Conservation (phyloP, 1,140 invertebrate genomes). For the Heliconius hewitsoni region DNA sequence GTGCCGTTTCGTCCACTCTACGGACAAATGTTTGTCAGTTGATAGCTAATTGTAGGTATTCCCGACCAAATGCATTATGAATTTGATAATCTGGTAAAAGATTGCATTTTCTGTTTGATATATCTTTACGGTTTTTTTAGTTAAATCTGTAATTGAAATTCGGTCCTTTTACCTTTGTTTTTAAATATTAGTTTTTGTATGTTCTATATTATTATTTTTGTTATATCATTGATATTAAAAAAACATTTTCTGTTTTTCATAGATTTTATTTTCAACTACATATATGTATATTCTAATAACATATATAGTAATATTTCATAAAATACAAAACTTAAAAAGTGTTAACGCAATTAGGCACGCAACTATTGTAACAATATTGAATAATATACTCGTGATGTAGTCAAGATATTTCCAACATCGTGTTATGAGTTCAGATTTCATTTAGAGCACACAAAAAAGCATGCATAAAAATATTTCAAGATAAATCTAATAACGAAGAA, state of each 20-base stretch:
- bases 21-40: constrained; percentile 37
- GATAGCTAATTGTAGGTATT: constrained; percentile 39
- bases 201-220: no score
- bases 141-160: neutral
- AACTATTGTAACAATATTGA: neutral
- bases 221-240: no score
- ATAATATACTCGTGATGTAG: neutral
- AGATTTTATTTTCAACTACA: neutral
- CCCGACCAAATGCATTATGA: constrained; percentile 23
- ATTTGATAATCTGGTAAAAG: neutral
- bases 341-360: neutral
- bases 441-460: neutral
- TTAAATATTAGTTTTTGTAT: no score
- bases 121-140: neutral
- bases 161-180: neutral
- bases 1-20: constrained; percentile 16
- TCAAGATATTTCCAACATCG: neutral
- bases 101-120: neutral
- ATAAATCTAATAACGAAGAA: neutral
- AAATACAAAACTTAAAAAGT: neutral
- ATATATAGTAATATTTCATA: neutral
- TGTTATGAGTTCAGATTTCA: neutral
- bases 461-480: neutral
- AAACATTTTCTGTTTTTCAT: neutral
- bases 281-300: neutral